Conservation (phyloP, 2,113 vertebrate genomes). For the Lamprologus callipterus region DNA sequence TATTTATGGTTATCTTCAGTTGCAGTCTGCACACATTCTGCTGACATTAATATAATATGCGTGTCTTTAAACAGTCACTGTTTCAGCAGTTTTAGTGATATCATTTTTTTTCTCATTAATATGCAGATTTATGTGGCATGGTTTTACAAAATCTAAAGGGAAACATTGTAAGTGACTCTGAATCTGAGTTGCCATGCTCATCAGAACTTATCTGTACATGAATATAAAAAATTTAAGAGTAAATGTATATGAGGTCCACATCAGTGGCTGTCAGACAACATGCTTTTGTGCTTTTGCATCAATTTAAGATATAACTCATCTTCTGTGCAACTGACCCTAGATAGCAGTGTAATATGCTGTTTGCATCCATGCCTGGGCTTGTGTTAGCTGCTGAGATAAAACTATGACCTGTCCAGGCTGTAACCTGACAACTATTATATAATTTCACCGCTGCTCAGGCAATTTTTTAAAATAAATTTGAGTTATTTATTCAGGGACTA, state of each 20-base stretch:
- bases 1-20: not conserved
- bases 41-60: not conserved
- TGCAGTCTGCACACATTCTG: not conserved
- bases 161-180: not conserved
- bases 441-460: not conserved
- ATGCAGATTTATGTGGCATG: slow-evolving; percentile 16
- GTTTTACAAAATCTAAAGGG: not conserved
- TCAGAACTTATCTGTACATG: not conserved
- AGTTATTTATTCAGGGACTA: not conserved
- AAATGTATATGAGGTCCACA: not conserved
- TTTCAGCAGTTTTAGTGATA: not conserved
- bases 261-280: not conserved
- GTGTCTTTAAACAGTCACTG: not conserved
- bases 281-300: not conserved
- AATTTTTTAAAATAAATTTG: not conserved
- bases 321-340: not conserved
- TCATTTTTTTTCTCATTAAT: slow-evolving; percentile 7
- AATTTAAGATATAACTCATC: not conserved
- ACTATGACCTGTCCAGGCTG: not conserved
- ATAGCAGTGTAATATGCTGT: not conserved
- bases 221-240: not conserved
- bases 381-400: not conserved
- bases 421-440: not conserved
- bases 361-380: not conserved
- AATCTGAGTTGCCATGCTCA: not conserved